A percentile compares a stretch with the other conserved stretches of the same genome.
Evolutionary conservation across 2,113 vertebrate species (phyloP).

Genomic region (Erythrocebus patas): DNA sequence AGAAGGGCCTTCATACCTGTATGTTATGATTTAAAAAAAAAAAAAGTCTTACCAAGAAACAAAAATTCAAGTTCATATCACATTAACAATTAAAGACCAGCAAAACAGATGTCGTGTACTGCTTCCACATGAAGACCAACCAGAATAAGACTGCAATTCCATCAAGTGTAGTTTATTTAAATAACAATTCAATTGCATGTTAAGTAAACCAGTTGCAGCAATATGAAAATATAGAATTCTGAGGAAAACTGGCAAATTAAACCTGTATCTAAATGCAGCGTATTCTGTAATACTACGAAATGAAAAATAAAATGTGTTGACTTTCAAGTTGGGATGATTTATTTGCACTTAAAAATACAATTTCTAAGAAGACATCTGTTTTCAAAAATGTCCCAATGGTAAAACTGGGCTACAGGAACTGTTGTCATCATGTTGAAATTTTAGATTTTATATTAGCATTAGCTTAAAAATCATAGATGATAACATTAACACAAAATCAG

Average conservation of each 20-base stretch:
- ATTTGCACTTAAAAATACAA: constrained; percentile 75
- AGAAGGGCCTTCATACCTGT: not conserved
- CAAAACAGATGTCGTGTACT: not conserved
- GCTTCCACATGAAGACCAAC: not conserved
- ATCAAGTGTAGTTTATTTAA: constrained; percentile 61
- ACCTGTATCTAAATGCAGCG: not conserved
- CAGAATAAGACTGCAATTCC: not conserved
- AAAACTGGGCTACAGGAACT: constrained; percentile 59
- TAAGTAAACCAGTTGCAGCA: not conserved
- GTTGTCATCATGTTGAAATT: constrained; percentile 48
- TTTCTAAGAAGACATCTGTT: constrained; percentile 57
- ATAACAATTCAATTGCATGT: constrained; percentile 37
- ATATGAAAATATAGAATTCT: constrained; percentile 56
- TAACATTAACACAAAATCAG: constrained; percentile 55
- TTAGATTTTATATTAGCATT: constrained; percentile 43
- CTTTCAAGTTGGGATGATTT: constrained; percentile 58
- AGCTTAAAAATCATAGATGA: constrained; percentile 52
- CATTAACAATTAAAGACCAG: not conserved
- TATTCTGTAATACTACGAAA: constrained; percentile 17
- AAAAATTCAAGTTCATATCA: not conserved
- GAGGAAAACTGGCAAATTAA: constrained; percentile 34
- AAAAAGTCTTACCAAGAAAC: not conserved
- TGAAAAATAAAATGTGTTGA: constrained; percentile 44
- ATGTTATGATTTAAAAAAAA: not conserved
- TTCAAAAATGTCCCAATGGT: constrained; percentile 40